These are phyloP conservation scores for Syrrhaptes paradoxus DNA, from an alignment of 2,113 vertebrate species.

Conservation along the genomic window DNA sequence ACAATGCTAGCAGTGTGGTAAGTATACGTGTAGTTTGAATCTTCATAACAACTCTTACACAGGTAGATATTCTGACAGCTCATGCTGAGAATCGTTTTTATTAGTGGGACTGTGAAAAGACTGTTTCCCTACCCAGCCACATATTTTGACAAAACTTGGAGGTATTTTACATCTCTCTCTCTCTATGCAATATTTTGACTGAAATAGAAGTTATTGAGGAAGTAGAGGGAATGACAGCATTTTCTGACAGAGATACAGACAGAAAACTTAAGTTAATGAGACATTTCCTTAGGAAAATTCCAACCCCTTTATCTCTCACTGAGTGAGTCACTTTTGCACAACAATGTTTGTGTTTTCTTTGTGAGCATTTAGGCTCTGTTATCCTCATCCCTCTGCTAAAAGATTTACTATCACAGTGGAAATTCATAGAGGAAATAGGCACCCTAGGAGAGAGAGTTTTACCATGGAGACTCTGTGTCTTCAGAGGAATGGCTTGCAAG, in stretches of 20 bases:
- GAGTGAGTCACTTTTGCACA: conserved; percentile 37
- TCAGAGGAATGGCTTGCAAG: neutral
- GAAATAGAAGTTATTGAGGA: neutral
- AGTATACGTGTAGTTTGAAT: neutral
- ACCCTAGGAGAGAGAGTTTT: neutral
- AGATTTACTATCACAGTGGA: conserved; percentile 26
- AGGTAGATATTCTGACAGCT: neutral
- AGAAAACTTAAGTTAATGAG: conserved; percentile 25
- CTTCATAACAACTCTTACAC: neutral
- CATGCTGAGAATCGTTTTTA: neutral
- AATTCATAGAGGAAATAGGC: conserved; percentile 14
- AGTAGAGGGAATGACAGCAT: neutral
- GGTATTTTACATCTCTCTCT: neutral
- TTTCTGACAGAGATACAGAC: neutral
- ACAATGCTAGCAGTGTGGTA: neutral
- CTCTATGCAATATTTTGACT: neutral
- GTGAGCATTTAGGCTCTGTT: neutral
- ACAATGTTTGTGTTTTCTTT: conserved; percentile 46
- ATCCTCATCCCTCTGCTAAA: conserved; percentile 21
- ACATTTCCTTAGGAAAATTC: conserved; percentile 55
- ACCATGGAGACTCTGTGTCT: neutral
- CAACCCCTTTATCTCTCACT: conserved; percentile 40
- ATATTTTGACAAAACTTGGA: neutral
- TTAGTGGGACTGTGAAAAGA: neutral
- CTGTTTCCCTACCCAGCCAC: neutral